phyloP scores from a whole-genome alignment of 2,113 vertebrate genomes.

The Donacobius atricapilla region DNA sequence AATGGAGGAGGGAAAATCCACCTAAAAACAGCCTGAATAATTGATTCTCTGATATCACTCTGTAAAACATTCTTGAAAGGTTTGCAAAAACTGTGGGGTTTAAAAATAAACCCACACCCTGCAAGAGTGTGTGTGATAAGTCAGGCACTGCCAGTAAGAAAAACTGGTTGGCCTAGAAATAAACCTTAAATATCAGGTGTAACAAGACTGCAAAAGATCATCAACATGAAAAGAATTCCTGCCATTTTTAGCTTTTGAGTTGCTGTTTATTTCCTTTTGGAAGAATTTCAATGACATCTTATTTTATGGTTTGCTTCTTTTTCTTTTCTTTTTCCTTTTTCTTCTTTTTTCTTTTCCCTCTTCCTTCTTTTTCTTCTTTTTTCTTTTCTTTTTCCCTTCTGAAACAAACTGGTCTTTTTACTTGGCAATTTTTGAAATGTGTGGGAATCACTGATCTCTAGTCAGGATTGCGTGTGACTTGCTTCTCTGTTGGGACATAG shows the following conservation, averaged over 20 bases:
- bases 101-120: neutral
- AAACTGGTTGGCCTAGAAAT: neutral
- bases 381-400: neutral
- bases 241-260: neutral
- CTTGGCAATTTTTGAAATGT: neutral
- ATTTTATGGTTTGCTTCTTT: neutral
- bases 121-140: neutral
- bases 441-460: neutral
- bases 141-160: neutral
- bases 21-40: neutral
- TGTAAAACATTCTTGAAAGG: neutral
- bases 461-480: neutral
- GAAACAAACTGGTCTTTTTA: neutral
- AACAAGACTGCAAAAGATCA: neutral
- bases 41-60: neutral
- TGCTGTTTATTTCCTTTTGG: neutral
- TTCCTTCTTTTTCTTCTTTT: neutral
- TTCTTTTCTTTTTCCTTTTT: neutral
- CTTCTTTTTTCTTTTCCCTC: neutral
- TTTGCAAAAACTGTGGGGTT: neutral
- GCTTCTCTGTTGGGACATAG: neutral
- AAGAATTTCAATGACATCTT: neutral
- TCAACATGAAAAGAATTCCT: slow-evolving; percentile 1
- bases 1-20: neutral
- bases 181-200: slow-evolving; percentile 4